phyloP scores from a whole-genome alignment of 2,888 invertebrate species.

The Habrosyne pyritoides region DNA sequence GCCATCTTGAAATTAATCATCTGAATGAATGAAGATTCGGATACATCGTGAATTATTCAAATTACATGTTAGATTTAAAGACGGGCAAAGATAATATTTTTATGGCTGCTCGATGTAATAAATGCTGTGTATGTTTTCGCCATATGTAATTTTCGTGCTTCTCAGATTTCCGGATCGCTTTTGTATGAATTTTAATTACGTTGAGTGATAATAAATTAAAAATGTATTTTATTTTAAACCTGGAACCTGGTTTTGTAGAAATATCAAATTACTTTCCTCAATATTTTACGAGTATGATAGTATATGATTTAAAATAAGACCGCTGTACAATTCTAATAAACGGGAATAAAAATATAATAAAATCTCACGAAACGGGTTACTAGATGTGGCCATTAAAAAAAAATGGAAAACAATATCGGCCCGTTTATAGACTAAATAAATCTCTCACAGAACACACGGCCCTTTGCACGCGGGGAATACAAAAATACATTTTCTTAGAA shows the following conservation, averaged over 20 bases:
- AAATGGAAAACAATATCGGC: conserved; percentile 32
- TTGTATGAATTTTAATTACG: neutral
- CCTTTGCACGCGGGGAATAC: conserved; percentile 26
- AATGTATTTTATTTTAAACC: no score
- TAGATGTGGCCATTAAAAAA: conserved; percentile 14
- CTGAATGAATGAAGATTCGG: conserved; percentile 17
- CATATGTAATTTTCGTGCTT: neutral
- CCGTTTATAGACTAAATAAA: conserved; percentile 26
- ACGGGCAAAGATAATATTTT: conserved; percentile 15
- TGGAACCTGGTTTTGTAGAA: no score
- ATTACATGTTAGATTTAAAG: conserved; percentile 33
- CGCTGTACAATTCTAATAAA: no score
- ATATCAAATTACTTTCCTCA: no score
- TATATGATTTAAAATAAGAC: no score
- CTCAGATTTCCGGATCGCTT: neutral
- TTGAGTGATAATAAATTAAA: no score
- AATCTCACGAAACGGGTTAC: neutral
- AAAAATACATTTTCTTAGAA: conserved; percentile 54
- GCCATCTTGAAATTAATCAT: conserved; percentile 33
- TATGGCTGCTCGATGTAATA: conserved; percentile 20
- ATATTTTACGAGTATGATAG: no score
- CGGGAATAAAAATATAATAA: neutral
- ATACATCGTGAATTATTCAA: conserved; percentile 26
- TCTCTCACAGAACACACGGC: conserved; percentile 19
- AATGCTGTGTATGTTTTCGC: conserved; percentile 17